These are phyloP conservation scores for Stegana nigrithorax DNA, from an alignment of 2,888 invertebrate genomes.

Conservation along the genomic window DNA sequence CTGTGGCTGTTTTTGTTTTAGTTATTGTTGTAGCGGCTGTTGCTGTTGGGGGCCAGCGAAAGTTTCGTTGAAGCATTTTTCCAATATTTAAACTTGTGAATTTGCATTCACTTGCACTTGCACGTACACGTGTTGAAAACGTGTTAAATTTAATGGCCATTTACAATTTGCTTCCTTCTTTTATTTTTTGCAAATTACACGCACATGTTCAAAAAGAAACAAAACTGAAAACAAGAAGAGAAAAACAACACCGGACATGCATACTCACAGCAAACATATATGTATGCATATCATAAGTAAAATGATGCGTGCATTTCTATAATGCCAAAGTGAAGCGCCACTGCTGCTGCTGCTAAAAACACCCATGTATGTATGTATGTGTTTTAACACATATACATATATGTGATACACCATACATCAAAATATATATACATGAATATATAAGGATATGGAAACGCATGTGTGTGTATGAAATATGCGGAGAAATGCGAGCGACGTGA, in stretches of 20 bases:
- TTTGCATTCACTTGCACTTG: no score
- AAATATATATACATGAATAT: not conserved
- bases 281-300: not conserved
- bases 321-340: conserved; percentile 2
- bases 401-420: not conserved
- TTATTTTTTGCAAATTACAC: conserved; percentile 9
- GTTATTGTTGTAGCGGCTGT: no score
- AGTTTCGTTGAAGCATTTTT: no score
- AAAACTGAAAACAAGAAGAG: not conserved
- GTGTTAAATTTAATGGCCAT: conserved; percentile 17
- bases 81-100: no score
- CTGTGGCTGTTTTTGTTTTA: no score
- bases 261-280: not conserved
- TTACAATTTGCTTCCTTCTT: conserved; percentile 1
- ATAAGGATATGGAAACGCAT: not conserved
- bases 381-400: not conserved
- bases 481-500: not conserved
- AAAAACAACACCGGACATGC: no score
- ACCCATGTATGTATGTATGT: not conserved
- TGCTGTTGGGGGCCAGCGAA: no score
- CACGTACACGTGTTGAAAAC: conserved; percentile 6
- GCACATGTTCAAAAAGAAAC: not conserved
- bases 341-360: no score
- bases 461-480: no score
- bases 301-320: conserved; percentile 9